These are phyloP conservation scores for Heteropelma amictum DNA, from an alignment of 2,888 invertebrate species.

Conservation along the genomic window DNA sequence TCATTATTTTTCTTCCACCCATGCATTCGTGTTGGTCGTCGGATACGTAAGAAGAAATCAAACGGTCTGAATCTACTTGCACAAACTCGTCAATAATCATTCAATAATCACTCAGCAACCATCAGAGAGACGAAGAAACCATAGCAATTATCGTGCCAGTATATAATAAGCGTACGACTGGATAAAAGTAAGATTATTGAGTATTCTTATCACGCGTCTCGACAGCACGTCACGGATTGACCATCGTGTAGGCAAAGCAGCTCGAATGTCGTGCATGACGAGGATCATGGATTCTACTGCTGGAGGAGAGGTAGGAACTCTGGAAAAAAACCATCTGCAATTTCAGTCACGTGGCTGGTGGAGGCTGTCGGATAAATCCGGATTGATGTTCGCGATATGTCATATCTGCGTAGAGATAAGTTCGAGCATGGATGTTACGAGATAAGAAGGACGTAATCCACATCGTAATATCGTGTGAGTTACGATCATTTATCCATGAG, in stretches of 20 bases:
- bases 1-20: too few species aligned
- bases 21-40: too few species aligned
- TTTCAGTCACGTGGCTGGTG: slow-evolving; percentile 71
- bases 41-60: not conserved
- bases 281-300: not conserved
- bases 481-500: not conserved
- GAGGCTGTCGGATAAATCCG: slow-evolving; percentile 58
- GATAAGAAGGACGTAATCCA: not conserved
- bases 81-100: too few species aligned
- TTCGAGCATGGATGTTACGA: not conserved
- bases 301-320: slow-evolving; percentile 9
- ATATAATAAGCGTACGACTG: not conserved
- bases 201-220: slow-evolving; percentile 53
- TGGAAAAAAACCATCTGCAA: slow-evolving; percentile 63
- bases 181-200: not conserved
- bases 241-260: slow-evolving; percentile 49
- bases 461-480: not conserved
- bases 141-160: slow-evolving; percentile 21
- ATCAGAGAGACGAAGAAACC: too few species aligned
- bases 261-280: slow-evolving; percentile 23
- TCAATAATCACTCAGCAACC: too few species aligned
- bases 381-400: slow-evolving; percentile 60
- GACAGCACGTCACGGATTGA: slow-evolving; percentile 41
- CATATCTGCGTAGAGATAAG: slow-evolving; percentile 50
- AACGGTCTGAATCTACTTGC: not conserved